Conservation (phyloP, 2,113 vertebrate genomes). For the Forbesichthys agassizii region DNA sequence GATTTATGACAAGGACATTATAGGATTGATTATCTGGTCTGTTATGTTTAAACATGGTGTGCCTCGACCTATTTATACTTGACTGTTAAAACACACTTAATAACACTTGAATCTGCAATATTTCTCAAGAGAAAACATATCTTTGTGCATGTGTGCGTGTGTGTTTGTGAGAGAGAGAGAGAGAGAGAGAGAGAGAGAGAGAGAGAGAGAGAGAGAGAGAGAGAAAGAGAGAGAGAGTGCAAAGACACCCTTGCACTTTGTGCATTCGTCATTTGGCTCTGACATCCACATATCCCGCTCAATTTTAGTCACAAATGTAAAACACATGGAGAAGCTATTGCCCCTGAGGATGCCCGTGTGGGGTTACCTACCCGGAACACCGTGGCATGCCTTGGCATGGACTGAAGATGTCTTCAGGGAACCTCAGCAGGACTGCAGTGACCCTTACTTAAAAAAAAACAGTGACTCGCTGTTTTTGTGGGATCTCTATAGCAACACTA, state of each 20-base stretch:
- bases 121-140: too few species aligned
- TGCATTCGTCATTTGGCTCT: slow-evolving; percentile 4
- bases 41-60: slow-evolving; percentile 46
- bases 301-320: neutral
- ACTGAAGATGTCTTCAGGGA: slow-evolving; percentile 34
- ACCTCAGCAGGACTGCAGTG: slow-evolving; percentile 1
- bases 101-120: neutral
- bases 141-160: neutral
- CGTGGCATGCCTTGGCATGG: slow-evolving; percentile 32
- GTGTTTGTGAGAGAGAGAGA: neutral
- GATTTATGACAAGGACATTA: slow-evolving; percentile 30
- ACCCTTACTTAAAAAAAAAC: slow-evolving; percentile 29
- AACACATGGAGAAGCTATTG: slow-evolving; percentile 8
- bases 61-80: slow-evolving; percentile 42
- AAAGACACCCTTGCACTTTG: neutral
- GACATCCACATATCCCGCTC: neutral
- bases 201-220: too few species aligned
- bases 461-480: slow-evolving; percentile 46
- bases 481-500: slow-evolving; percentile 55
- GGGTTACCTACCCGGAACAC: slow-evolving; percentile 31
- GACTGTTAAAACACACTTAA: slow-evolving; percentile 10
- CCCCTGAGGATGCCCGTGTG: slow-evolving; percentile 29
- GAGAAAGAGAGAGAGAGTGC: too few species aligned
- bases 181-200: too few species aligned
- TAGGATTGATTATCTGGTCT: slow-evolving; percentile 46